Conservation (phyloP, 2,113 vertebrate species). For the Plotosus lineatus region DNA sequence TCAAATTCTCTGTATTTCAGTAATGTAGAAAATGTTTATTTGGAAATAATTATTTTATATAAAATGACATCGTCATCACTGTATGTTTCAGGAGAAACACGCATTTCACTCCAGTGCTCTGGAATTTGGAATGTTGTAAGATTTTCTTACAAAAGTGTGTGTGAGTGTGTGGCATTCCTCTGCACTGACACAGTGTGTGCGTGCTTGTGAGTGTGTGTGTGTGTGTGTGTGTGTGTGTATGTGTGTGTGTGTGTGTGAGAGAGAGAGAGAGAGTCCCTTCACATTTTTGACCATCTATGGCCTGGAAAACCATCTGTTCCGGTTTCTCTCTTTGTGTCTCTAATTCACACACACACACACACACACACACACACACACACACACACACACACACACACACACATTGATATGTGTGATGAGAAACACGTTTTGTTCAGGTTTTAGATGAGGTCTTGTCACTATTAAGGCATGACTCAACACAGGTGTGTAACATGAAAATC, state of each 20-base stretch:
- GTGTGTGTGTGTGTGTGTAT: background rate
- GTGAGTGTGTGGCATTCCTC: no score
- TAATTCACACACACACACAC: conserved; percentile 57
- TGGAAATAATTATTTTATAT: no score
- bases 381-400: background rate
- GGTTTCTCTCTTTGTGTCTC: conserved; percentile 53
- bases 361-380: conserved; percentile 17
- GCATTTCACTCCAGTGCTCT: background rate
- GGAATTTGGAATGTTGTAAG: conserved; percentile 1
- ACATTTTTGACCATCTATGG: conserved; percentile 73
- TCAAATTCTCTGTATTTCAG: no score
- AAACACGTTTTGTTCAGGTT: background rate
- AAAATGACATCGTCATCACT: no score
- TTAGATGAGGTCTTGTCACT: background rate
- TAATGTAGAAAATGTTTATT: no score
- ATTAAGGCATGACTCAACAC: background rate
- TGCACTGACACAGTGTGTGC: no score
- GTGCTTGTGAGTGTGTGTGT: no score
- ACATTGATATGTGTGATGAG: conserved; percentile 46
- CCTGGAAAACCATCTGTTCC: conserved; percentile 71
- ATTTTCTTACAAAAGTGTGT: background rate
- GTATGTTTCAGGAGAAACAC: background rate
- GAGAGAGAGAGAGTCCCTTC: conserved; percentile 54
- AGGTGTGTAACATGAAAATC: conserved; percentile 17
- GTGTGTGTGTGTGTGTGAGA: background rate